Evolutionary conservation across 2,797 vertebrate genomes (phyloP), one percentile per base, ranked within the genome.

Genomic region (Alfaro cultratus): DNA sequence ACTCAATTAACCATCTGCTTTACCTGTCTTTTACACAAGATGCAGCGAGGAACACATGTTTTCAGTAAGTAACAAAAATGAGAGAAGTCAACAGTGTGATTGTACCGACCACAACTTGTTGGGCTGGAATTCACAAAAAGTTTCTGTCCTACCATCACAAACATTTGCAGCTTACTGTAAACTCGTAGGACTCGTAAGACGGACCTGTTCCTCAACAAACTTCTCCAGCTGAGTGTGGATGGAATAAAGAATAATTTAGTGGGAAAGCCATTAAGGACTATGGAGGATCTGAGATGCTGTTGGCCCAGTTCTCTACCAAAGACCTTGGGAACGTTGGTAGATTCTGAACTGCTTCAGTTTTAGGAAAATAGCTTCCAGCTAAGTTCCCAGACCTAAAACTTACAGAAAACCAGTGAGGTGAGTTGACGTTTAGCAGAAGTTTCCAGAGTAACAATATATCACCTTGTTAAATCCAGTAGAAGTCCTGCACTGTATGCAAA

Each of bases 1-100:
- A 81, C 77, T 79, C 85, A 67, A 49, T 90, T 92, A 88, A 81
- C 71, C 73, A 82, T 84, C 79, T 73, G 75, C 72, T 83, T 82
- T 83, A 90, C 82, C 82, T 4, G 43, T 86, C 79, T 67, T 3
- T 68, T 84, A 81, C 55, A 78, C 74, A 79, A 53, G 53, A 90
- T 47, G 1, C 1, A 43, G 51, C 0, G 3, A 39, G 1, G 7
- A 71, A 71, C 72, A 74, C 39, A 13, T 64, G 49, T 36, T 51
- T 73, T 80, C 67, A 53, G 9, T 18, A 39, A 43, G 29, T 5
- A 1, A 21, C 43, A 12, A 4, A 53, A 41, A 77, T 10, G 31
- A 53, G 34, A 51, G 8, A 41, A 75, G 71, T 26, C 16, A n/a
- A 45, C 13, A 7, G 41, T 45, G 11, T 45, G 26, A 71, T 16